These are phyloP conservation scores for Plagodis pulveraria DNA, from an alignment of 2,888 invertebrate species.

Conservation along the genomic window DNA sequence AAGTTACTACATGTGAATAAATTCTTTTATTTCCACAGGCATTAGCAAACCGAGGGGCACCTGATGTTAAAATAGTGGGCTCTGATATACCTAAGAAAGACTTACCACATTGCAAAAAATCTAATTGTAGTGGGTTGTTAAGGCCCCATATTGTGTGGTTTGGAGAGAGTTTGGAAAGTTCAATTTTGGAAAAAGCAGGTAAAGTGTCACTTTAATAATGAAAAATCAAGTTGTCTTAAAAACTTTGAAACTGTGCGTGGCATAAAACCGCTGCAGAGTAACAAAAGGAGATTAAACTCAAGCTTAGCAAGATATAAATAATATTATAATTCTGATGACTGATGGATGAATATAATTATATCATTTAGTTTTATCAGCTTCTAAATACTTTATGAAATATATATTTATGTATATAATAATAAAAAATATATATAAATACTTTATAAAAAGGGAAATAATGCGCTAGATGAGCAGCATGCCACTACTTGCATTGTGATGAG, in stretches of 20 bases:
- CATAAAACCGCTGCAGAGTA: too few species aligned
- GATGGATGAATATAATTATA: too few species aligned
- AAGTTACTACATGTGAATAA: not conserved
- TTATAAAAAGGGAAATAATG: too few species aligned
- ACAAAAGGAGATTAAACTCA: too few species aligned
- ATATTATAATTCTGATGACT: too few species aligned
- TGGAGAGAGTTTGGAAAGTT: conserved; percentile 89
- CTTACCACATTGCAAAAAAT: conserved; percentile 88
- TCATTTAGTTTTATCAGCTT: too few species aligned
- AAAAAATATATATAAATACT: too few species aligned
- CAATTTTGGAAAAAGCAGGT: conserved; percentile 87
- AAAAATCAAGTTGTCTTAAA: not conserved
- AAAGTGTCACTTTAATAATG: conserved; percentile 30
- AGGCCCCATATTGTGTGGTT: conserved; percentile 96
- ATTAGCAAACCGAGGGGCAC: conserved; percentile 82
- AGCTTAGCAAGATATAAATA: too few species aligned
- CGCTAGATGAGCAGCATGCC: too few species aligned
- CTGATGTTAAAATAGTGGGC: conserved; percentile 81
- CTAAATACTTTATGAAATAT: too few species aligned
- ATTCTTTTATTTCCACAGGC: conserved; percentile 52
- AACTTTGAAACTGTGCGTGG: not conserved
- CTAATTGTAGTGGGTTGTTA: conserved; percentile 87
- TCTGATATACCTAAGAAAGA: conserved; percentile 85
- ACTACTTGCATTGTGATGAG: too few species aligned
- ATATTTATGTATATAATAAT: too few species aligned